phyloP scores from a whole-genome alignment of 2,113 vertebrate species.

The Phrynosoma platyrhinos region DNA sequence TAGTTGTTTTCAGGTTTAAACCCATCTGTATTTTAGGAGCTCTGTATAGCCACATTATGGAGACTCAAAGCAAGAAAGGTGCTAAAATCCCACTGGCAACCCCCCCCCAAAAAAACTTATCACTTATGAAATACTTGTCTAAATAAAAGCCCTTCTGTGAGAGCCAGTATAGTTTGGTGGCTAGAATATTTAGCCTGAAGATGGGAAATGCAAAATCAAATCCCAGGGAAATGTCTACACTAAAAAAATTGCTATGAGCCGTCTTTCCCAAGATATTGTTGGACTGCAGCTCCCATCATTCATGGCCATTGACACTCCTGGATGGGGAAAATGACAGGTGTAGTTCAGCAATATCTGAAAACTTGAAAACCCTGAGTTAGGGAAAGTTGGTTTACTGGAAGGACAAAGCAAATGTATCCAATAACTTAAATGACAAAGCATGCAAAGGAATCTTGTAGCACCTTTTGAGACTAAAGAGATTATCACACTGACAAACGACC shows the following conservation, averaged over 20 bases:
- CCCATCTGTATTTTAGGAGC: too few species aligned
- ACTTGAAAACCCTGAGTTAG: not conserved
- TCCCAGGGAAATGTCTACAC: not conserved
- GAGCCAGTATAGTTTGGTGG: not conserved
- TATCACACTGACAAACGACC: too few species aligned
- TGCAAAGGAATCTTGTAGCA: not conserved
- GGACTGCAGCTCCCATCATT: not conserved
- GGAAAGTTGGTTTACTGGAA: not conserved
- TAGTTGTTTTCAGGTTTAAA: slow-evolving; percentile 1
- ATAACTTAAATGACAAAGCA: not conserved
- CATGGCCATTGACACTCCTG: not conserved
- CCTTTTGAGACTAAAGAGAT: too few species aligned
- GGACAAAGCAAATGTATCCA: not conserved
- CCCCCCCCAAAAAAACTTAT: not conserved
- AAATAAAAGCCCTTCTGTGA: not conserved
- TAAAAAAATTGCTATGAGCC: not conserved
- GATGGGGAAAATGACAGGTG: too few species aligned
- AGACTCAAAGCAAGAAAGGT: not conserved
- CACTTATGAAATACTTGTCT: not conserved
- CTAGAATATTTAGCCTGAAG: not conserved
- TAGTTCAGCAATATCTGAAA: not conserved
- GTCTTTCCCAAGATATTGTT: not conserved
- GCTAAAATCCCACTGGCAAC: not conserved
- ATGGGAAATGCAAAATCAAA: not conserved
- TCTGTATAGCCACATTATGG: not conserved